phyloP scores from a whole-genome alignment of 2,888 invertebrate species.

The Xestia rhomboidea region DNA sequence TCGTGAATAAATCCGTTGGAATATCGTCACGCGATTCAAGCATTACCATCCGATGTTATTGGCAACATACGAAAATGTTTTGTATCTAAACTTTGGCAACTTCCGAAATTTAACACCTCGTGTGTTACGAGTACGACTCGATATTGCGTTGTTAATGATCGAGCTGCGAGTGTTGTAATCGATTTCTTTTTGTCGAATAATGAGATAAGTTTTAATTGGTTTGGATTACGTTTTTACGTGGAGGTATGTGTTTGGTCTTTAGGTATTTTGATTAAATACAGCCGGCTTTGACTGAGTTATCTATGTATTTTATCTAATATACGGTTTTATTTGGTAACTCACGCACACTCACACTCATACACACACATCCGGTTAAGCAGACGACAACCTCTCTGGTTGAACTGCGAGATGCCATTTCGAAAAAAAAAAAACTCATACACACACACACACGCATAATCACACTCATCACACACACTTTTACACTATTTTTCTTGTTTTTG shows the following conservation, averaged over 20 bases:
- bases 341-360: too few species aligned
- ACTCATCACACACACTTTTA: too few species aligned
- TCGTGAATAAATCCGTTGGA: slow-evolving; percentile 45
- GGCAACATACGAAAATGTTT: slow-evolving; percentile 56
- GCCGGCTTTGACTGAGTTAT: background rate
- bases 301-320: background rate
- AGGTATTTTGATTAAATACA: background rate
- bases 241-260: background rate
- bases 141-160: slow-evolving; percentile 46
- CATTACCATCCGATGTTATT: slow-evolving; percentile 61
- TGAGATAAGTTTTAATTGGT: slow-evolving; percentile 46
- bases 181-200: slow-evolving; percentile 34
- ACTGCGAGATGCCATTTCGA: too few species aligned
- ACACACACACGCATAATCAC: too few species aligned
- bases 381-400: too few species aligned
- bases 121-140: slow-evolving; percentile 41
- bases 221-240: slow-evolving; percentile 4
- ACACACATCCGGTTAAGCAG: too few species aligned
- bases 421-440: too few species aligned
- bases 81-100: slow-evolving; percentile 47
- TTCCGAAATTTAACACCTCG: slow-evolving; percentile 49
- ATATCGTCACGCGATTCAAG: slow-evolving; percentile 63
- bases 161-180: slow-evolving; percentile 29
- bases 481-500: too few species aligned
- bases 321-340: background rate